Percentiles rank a stretch among this genome's conserved stretches.
phyloP scores from a whole-genome alignment of 1,140 invertebrate species.

The Bombus polaris region DNA sequence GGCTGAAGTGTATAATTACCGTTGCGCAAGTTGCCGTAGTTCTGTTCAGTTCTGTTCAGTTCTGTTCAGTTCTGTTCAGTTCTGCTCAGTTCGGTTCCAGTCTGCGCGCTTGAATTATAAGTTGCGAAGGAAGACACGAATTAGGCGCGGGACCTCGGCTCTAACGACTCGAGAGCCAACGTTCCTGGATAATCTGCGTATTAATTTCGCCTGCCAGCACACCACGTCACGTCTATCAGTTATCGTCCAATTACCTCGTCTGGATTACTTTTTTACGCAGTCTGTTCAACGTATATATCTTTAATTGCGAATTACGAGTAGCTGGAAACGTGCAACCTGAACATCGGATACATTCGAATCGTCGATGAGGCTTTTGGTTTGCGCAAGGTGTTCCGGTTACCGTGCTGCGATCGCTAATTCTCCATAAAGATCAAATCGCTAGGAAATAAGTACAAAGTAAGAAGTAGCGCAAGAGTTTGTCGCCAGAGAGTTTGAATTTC shows the following conservation, averaged over 20 bases:
- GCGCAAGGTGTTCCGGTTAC: too few relatives aligned
- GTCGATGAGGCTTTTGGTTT: too few relatives aligned
- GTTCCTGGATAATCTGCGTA: slow-evolving; percentile 62
- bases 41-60: slow-evolving; percentile 80
- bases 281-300: neutral
- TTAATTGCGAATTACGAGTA: neutral
- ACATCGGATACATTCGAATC: neutral
- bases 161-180: slow-evolving; percentile 40
- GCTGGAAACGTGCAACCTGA: neutral
- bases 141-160: slow-evolving; percentile 73
- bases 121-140: slow-evolving; percentile 82
- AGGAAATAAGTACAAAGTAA: too few relatives aligned
- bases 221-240: slow-evolving; percentile 42
- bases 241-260: slow-evolving; percentile 61
- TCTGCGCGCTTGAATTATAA: slow-evolving; percentile 83
- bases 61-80: slow-evolving; percentile 67
- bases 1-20: slow-evolving; percentile 82
- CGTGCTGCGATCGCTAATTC: too few relatives aligned
- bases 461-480: too few relatives aligned
- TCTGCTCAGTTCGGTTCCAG: slow-evolving; percentile 81
- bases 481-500: too few relatives aligned
- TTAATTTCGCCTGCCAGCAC: slow-evolving; percentile 61
- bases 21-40: slow-evolving; percentile 80
- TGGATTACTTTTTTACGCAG: slow-evolving; percentile 20
- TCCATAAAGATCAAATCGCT: too few relatives aligned